Base-by-base conservation (phyloP, 2,113 vertebrate species). In the Corythornis cristatus region DNA sequence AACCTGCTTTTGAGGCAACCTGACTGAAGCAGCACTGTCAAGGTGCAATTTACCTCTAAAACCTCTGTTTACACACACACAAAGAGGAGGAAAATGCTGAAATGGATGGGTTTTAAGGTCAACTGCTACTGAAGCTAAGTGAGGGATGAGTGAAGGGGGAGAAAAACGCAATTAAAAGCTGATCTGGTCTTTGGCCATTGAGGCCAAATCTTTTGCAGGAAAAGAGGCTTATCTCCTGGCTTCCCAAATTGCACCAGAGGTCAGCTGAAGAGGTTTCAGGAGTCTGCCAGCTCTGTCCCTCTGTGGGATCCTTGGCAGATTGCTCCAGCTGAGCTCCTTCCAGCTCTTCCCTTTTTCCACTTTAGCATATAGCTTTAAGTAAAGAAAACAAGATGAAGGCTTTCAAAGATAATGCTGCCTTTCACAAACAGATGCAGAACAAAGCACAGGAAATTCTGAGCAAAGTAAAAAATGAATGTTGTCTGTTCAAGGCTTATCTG, bases 291-390 rank as follows among this genome's bases (percentile, higher is more conserved):
- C 73, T 92, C 92, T 68, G 87, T 73, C 31, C 79, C 94, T 87
- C 93, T 58, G 74, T 67, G 94, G 85, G 68, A 96, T 94, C 93
- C 88, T 42, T 82, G 72, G 71, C 91, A 91, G 61, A 93, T 53
- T 95, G 92, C 89, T 97, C 93, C 95, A 95, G 91, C 95, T 96
- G 96, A 94, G 94, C 87, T 93, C 64, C 88, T 97, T 97, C 95
- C 96, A 97, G 88, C 93, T 95, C 80, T 89, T 91, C 83, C 90
- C 86, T 89, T 87, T 94, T 91, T 70, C 86, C 82, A 93, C 76
- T 96, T 87, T 53, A 95, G 86, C 1, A 0, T 89, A 94, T 80
- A 96, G 93, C 62, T 93, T 93, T 90, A 58, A 94, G 92, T 89
- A 90, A 96, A 92, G 86, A 92, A 94, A 94, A 94, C 67, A 85